Evolutionary conservation across 2,888 invertebrate genomes (phyloP).

Genomic region (Crocallis elinguaria): DNA sequence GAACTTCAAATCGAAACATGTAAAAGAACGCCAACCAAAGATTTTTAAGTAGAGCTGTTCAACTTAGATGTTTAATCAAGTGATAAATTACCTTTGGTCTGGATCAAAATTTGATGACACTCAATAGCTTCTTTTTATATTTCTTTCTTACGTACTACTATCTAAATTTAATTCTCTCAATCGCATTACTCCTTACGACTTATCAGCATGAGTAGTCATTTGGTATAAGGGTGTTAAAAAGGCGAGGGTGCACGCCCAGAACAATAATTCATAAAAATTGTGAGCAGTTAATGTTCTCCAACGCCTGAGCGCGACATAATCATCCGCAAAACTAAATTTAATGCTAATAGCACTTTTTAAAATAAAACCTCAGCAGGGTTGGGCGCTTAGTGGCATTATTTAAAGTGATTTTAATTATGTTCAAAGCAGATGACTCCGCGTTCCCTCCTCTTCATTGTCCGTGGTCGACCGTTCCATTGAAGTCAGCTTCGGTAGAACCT

Average conservation of each 20-base stretch:
- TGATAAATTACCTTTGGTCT: no score
- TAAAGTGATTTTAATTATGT: conserved; percentile 85
- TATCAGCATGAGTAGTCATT: conserved; percentile 64
- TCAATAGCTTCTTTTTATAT: no score
- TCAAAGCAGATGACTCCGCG: conserved; percentile 82
- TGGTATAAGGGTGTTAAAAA: conserved; percentile 75
- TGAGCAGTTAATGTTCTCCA: conserved; percentile 75
- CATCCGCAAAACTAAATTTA: conserved; percentile 83
- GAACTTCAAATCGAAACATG: no score
- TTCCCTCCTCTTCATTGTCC: conserved; percentile 83
- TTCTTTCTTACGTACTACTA: no score
- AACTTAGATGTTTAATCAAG: no score
- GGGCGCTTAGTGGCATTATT: conserved; percentile 81
- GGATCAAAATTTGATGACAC: no score
- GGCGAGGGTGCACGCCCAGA: conserved; percentile 67
- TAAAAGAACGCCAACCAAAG: no score
- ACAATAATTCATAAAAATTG: conserved; percentile 83
- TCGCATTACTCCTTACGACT: conserved; percentile 48
- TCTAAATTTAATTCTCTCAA: background rate
- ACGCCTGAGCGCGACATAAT: conserved; percentile 80
- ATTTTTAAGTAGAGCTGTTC: no score
- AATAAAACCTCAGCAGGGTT: conserved; percentile 78
- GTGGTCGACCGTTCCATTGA: conserved; percentile 43
- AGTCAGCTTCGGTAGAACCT: conserved; percentile 49
- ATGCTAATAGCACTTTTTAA: conserved; percentile 83